Evolutionary conservation across 2,113 vertebrate species (phyloP), one percentile per base, ranked within the genome.

Genomic region (Abramis brama): DNA sequence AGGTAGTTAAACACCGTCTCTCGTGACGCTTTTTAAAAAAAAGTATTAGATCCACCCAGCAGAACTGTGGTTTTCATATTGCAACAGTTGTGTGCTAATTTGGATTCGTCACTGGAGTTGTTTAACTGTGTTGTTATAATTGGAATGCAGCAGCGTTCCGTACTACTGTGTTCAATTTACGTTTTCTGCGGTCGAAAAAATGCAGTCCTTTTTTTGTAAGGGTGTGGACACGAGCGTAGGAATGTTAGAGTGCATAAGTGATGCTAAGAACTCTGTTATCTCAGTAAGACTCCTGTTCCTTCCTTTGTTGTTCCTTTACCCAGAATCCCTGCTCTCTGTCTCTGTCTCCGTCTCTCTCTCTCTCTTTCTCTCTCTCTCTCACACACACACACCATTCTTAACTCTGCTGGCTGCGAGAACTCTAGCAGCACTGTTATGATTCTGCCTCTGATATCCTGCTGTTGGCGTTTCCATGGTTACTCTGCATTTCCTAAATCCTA

Each of bases 391-490:
- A 25, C 50, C 9, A n/a, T 71, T 62, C 71, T 71, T 64, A 83
- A 75, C 74, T 60, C 68, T 68, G 66, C 43, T 86, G 84, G 43
- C 66, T 66, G 84, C 64, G 57, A 55, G 85, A 81, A 68, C 68
- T 78, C 73, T 57, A 71, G 81, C 87, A 36, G 84, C 62, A 74
- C 82, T 88, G 84, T 88, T 89, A 84, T 87, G 86, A 85, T 86
- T 86, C 70, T 82, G 82, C 84, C 55, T 84, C 81, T 57, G 78
- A 88, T 86, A 88, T 77, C 88, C 78, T 87, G 87, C 88, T 43
- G 87, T 71, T 86, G 80, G 43, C 74, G 82, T 89, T 85, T 87
- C 86, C 76, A 91, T 89, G 86, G 86, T 82, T 86, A 90, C 88
- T 36, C 76, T 50, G 82, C 82, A 87, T 83, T 89, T 71, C 79